Base-by-base conservation (phyloP, 37 sponge, comb jelly and placozoan species). In the Crambe crambe region DNA sequence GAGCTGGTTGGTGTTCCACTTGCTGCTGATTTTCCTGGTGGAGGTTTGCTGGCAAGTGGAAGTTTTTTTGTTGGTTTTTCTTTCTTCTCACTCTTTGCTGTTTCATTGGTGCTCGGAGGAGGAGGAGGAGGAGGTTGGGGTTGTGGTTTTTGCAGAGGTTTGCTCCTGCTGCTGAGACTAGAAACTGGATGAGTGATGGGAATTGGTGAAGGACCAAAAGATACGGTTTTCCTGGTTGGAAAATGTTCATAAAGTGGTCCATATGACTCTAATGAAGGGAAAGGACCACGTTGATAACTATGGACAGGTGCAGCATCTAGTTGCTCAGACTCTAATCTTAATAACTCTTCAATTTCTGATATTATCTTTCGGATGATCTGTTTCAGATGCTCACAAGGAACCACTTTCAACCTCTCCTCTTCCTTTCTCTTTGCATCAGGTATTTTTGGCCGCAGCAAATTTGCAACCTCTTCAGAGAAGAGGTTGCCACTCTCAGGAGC, bases 91-190 rank as follows among this genome's bases (percentile, higher is more conserved):
- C 6, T 12, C 6, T 12, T 47, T 15, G 6, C 51, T 47, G 51
- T 47, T 15, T 12, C 12, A 15, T 12, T 12, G 12, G 51, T 12
- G 6, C 10, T 12, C 51, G 10, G 10, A 6, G 6, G 6, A 15
- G 51, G 51, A 12, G 51, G 51, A 15, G 10, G 6, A 15, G 51
- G 6, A 12, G 51, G 51, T 15, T 15, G 51, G 18, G 83, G 83
- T 18, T 66, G 41, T 1, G 84, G 84, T 0, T 42, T 74, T 30
- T 89, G 84, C 78, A 80, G 84, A 39, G 83, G 67, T 41, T 80
- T 83, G 34, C 68, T 23, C 29, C 79, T 41, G 20, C 80, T 84
- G 23, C 61, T 30, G 3, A 4, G 5, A 20, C 15, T 9, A 43
- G 47, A 17, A 8, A 2, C 34, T 42, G 54, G 6, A 44, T 23